Conservation (phyloP, 2,797 vertebrate species). For the Salmo trutta region DNA sequence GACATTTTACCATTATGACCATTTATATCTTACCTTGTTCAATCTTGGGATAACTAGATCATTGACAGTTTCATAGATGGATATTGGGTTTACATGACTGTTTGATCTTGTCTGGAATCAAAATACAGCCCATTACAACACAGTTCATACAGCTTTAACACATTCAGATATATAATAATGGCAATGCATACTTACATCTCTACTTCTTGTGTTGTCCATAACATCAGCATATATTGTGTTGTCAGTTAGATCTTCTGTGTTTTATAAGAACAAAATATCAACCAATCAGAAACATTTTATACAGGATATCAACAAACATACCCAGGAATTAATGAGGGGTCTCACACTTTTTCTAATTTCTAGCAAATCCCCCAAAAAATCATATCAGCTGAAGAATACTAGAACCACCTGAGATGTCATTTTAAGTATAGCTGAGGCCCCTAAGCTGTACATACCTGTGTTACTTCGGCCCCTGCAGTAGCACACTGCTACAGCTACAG, state of each 20-base stretch:
- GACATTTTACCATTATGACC: too few species aligned
- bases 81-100: neutral
- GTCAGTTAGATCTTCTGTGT: neutral
- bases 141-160: neutral
- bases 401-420: too few species aligned
- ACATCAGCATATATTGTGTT: neutral
- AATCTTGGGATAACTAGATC: rapidly evolving
- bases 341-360: neutral
- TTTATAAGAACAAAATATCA: neutral
- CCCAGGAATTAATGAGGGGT: neutral
- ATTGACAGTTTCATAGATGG: constrained; percentile 50
- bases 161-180: neutral
- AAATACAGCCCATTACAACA: neutral
- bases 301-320: neutral
- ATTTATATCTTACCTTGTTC: neutral
- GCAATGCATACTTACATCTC: neutral
- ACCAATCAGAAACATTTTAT: neutral
- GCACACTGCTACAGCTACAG: too few species aligned
- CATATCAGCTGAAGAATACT: too few species aligned
- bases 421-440: too few species aligned
- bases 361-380: neutral
- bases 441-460: too few species aligned
- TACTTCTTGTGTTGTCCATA: neutral
- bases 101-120: neutral
- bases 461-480: too few species aligned